phyloP scores from a whole-genome alignment of 2,113 vertebrate genomes.

The Lagopus muta region DNA sequence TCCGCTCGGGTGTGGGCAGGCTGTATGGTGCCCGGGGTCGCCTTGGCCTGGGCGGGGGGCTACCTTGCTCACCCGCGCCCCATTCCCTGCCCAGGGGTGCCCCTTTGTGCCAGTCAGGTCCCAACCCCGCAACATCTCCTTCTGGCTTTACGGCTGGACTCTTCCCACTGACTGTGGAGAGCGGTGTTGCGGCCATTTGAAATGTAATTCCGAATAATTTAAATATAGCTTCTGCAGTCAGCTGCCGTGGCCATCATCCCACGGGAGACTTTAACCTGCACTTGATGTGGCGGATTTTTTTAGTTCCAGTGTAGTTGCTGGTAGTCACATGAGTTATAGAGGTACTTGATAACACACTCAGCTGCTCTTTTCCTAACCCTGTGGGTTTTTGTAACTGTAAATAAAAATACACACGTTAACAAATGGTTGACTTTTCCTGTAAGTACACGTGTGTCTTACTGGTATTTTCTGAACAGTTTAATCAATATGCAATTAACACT shows the following conservation, averaged over 20 bases:
- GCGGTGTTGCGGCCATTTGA: background rate
- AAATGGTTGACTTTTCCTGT: conserved; percentile 7
- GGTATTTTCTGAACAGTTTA: conserved; percentile 41
- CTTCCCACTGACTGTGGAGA: background rate
- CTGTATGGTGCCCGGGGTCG: background rate
- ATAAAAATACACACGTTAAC: background rate
- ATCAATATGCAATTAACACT: conserved; percentile 21
- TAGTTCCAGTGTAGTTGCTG: background rate
- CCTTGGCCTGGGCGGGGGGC: background rate
- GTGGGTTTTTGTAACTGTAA: background rate
- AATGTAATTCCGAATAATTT: background rate
- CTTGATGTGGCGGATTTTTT: background rate
- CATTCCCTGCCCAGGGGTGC: background rate
- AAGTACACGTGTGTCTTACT: background rate
- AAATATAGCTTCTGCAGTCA: conserved; percentile 8
- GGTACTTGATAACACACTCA: background rate
- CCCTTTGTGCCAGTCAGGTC: background rate
- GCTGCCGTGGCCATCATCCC: background rate
- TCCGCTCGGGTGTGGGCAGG: background rate
- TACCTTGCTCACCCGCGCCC: background rate
- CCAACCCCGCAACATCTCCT: background rate
- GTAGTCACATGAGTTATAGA: conserved; percentile 25
- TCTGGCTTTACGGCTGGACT: background rate
- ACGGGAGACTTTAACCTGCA: background rate
- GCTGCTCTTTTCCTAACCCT: background rate